These are phyloP conservation scores for Myrmecophaga tridactyla DNA, from an alignment of 2,113 vertebrate genomes.

Conservation along the genomic window DNA sequence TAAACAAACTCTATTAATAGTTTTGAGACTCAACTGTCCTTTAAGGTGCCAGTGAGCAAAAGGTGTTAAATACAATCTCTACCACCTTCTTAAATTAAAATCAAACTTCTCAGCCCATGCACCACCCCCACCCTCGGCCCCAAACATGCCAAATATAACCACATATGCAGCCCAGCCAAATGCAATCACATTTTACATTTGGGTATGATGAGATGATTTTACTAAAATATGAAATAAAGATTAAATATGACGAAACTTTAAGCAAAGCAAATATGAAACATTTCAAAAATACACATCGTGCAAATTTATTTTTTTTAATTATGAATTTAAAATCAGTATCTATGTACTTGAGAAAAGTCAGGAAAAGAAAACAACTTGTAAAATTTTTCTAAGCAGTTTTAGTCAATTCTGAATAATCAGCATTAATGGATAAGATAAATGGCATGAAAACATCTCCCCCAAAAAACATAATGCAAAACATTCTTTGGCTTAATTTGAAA, in stretches of 20 bases:
- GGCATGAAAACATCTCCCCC: background rate
- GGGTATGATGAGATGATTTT: background rate
- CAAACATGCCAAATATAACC: background rate
- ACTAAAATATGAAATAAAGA: slow-evolving; percentile 9
- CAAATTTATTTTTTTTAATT: background rate
- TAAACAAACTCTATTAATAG: background rate
- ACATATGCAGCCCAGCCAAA: background rate
- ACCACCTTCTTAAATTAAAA: background rate
- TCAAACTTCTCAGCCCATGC: no score
- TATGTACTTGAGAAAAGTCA: background rate
- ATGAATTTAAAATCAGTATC: background rate
- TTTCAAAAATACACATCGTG: background rate
- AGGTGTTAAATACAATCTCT: background rate
- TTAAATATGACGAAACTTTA: slow-evolving; percentile 31
- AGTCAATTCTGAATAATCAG: slow-evolving; percentile 43
- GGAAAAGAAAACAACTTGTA: slow-evolving; percentile 7
- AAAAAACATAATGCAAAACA: background rate
- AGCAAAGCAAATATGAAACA: background rate
- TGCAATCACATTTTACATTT: background rate
- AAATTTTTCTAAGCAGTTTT: slow-evolving; percentile 30
- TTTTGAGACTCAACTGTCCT: background rate
- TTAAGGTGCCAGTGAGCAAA: background rate
- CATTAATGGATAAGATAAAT: background rate
- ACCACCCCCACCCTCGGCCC: no score
- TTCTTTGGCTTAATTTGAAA: background rate